Conservation (phyloP, 1,140 invertebrate species). For the Hetaerina americana region DNA sequence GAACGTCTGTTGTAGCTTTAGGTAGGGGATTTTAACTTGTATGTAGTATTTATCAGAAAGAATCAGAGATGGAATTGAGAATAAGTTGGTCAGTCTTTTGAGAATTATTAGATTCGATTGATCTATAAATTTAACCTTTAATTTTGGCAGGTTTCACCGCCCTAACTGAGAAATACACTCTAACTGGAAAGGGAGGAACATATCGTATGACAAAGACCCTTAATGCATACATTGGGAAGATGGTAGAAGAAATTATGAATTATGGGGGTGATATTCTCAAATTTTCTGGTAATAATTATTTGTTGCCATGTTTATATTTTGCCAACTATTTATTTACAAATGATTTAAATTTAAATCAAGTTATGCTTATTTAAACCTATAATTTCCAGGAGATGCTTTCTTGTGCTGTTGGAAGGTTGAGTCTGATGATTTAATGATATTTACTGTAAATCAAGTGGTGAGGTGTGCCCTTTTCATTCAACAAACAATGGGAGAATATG, state of each 20-base stretch:
- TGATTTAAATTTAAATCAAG: too few species aligned
- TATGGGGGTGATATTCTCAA: slow-evolving; percentile 50
- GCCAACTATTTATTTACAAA: too few species aligned
- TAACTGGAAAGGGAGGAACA: slow-evolving; percentile 41
- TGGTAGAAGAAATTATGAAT: slow-evolving; percentile 48
- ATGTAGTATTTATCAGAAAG: too few species aligned
- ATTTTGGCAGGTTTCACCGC: slow-evolving; percentile 43
- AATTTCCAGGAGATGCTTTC: not conserved
- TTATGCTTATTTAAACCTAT: not conserved
- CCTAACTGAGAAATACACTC: slow-evolving; percentile 45
- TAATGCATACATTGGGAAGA: slow-evolving; percentile 48
- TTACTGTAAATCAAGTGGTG: slow-evolving; percentile 41
- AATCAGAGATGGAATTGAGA: too few species aligned
- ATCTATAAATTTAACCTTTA: too few species aligned
- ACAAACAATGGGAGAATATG: slow-evolving; percentile 41
- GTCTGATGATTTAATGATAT: slow-evolving; percentile 34
- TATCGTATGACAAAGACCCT: slow-evolving; percentile 45
- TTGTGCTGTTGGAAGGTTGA: slow-evolving; percentile 44
- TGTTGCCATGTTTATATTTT: too few species aligned
- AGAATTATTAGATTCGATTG: too few species aligned
- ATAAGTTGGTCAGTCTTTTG: too few species aligned
- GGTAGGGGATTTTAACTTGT: too few species aligned
- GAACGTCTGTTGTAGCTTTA: too few species aligned
- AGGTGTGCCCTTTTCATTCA: slow-evolving; percentile 48
- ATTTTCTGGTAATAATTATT: slow-evolving; percentile 30